Percentiles rank a stretch among this genome's conserved stretches.
Conservation (phyloP, 2,113 vertebrate species). For the Myrmecophaga tridactyla region DNA sequence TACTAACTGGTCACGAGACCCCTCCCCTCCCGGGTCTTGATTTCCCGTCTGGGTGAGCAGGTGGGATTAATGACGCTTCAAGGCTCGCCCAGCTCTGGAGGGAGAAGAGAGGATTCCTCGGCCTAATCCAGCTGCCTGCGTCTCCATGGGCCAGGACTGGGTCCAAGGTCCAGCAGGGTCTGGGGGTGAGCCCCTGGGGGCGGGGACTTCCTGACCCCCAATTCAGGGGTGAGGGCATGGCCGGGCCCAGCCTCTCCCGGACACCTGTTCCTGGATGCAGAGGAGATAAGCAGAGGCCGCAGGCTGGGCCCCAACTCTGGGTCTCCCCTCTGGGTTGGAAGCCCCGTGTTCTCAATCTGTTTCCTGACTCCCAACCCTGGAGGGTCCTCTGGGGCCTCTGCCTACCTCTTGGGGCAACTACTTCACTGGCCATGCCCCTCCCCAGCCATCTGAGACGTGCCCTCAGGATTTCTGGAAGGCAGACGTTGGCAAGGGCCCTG, state of each 20-base stretch:
- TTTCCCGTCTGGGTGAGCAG: neutral
- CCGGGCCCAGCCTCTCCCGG: neutral
- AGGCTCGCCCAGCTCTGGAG: neutral
- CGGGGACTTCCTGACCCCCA: too few relatives aligned
- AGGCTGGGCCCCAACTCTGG: neutral
- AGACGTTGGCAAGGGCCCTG: neutral
- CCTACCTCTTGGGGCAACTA: neutral
- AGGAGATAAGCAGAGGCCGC: neutral
- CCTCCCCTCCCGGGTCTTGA: neutral
- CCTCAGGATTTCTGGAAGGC: neutral
- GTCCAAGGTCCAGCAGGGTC: too few relatives aligned
- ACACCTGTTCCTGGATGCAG: neutral
- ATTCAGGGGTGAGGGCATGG: neutral
- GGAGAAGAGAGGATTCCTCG: neutral
- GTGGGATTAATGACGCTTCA: neutral
- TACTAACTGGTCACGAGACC: rapidly evolving
- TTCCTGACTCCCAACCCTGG: neutral
- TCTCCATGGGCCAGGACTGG: too few relatives aligned
- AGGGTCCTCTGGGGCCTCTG: neutral
- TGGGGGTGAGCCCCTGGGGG: rapidly evolving
- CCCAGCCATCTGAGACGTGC: neutral
- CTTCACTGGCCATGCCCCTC: neutral
- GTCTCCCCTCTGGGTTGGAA: neutral
- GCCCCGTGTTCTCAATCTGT: neutral
- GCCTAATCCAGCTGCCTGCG: too few relatives aligned